phyloP scores from a whole-genome alignment of 2,888 invertebrate genomes.

The Xestia sexstrigata region DNA sequence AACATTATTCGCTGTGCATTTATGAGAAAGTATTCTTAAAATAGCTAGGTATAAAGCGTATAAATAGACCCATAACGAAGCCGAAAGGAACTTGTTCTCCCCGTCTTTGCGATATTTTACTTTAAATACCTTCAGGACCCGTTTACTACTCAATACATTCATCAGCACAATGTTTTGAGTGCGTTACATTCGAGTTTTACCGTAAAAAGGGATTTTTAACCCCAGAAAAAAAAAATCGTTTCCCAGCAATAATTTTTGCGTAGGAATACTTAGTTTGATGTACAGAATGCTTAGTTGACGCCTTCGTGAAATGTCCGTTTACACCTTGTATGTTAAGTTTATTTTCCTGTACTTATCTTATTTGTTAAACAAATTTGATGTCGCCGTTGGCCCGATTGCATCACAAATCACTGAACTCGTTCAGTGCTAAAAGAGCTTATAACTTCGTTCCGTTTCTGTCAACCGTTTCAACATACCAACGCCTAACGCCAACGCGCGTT shows the following conservation, averaged over 20 bases:
- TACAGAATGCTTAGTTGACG: too few relatives aligned
- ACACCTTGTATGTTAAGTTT: background rate
- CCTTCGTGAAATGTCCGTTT: too few relatives aligned
- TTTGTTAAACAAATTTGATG: background rate
- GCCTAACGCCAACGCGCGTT: too few relatives aligned
- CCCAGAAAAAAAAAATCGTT: too few relatives aligned
- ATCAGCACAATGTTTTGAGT: too few relatives aligned
- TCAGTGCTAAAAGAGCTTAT: background rate
- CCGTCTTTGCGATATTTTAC: background rate
- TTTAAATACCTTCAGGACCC: too few relatives aligned
- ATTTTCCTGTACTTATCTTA: background rate
- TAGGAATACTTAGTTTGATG: too few relatives aligned
- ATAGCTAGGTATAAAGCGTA: background rate
- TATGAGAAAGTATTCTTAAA: background rate
- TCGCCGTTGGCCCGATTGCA: background rate
- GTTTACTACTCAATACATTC: too few relatives aligned
- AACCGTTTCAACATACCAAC: background rate
- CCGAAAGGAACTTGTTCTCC: background rate
- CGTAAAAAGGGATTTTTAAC: too few relatives aligned
- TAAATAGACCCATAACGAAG: too few relatives aligned
- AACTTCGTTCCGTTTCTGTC: background rate
- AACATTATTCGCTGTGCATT: slow-evolving; percentile 20
- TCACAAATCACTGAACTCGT: background rate
- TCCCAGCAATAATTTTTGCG: too few relatives aligned
- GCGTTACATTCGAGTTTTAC: too few relatives aligned